A percentile compares a stretch with the other conserved stretches of the same genome.
Evolutionary conservation across 30 jellyfish, hydroid and myxozoan genomes (phyloP).

Genomic region (Cassiopea xamachana): DNA sequence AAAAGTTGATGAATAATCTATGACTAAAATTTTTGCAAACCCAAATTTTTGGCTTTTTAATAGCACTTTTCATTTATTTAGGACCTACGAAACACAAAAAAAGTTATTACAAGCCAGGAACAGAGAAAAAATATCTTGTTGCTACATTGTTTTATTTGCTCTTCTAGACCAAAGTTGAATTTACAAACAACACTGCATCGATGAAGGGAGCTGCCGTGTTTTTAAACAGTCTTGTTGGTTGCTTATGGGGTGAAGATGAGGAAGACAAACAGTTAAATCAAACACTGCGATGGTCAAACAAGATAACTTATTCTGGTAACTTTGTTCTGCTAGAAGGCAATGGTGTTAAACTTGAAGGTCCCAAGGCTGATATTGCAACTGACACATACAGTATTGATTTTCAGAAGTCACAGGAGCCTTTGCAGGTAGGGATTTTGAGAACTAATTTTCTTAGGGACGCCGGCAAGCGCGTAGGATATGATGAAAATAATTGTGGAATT

Average conservation of each 20-base stretch:
- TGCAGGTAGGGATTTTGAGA: constrained; percentile 29
- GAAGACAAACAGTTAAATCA: constrained; percentile 1
- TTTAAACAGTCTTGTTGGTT: constrained; percentile 58
- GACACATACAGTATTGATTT: constrained; percentile 50
- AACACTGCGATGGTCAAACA: constrained; percentile 50
- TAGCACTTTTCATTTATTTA: too few species aligned
- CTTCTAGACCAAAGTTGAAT: constrained; percentile 54
- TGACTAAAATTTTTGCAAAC: too few species aligned
- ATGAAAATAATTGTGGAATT: neutral
- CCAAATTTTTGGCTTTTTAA: too few species aligned
- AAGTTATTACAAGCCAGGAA: too few species aligned
- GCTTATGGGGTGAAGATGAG: constrained; percentile 63
- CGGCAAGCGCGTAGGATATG: neutral
- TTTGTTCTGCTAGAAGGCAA: constrained; percentile 44
- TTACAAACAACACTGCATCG: constrained; percentile 67
- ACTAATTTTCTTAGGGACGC: neutral
- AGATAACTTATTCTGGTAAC: constrained; percentile 49
- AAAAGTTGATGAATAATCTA: too few species aligned
- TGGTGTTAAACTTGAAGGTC: constrained; percentile 8
- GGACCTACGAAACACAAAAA: too few species aligned
- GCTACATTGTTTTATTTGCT: neutral
- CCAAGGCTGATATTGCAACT: constrained; percentile 65
- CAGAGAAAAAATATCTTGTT: too few species aligned
- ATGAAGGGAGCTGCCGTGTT: constrained; percentile 76
- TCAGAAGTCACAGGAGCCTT: neutral